These are phyloP conservation scores for Xiphias gladius DNA, from an alignment of 2,113 vertebrate genomes.

Conservation along the genomic window DNA sequence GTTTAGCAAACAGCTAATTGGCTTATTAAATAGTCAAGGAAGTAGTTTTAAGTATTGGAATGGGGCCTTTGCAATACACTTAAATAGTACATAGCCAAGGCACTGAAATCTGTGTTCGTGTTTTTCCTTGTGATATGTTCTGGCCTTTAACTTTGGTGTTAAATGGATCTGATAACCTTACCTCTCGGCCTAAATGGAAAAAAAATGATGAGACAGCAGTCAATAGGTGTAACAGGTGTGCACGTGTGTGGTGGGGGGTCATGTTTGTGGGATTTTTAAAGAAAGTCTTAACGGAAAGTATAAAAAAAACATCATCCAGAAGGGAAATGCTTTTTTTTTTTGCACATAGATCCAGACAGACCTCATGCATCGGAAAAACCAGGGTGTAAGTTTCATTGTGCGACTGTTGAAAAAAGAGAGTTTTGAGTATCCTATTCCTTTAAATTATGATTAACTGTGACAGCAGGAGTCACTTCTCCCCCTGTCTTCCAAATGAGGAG, in stretches of 20 bases:
- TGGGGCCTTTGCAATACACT: conserved; percentile 44
- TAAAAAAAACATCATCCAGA: neutral
- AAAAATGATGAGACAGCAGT: neutral
- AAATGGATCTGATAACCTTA: conserved; percentile 16
- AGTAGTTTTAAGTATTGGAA: conserved; percentile 49
- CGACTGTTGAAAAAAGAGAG: conserved; percentile 11
- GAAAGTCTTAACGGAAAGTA: neutral
- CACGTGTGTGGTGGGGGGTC: neutral
- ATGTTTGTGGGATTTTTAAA: neutral
- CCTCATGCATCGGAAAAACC: conserved; percentile 12
- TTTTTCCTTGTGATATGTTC: conserved; percentile 23
- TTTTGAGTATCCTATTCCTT: conserved; percentile 37
- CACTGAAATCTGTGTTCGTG: conserved; percentile 30
- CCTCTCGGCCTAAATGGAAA: neutral
- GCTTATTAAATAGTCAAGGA: neutral
- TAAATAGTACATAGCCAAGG: neutral
- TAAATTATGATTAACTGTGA: conserved; percentile 33
- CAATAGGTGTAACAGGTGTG: neutral
- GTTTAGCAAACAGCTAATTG: neutral
- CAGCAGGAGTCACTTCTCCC: conserved; percentile 18
- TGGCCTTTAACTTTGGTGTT: conserved; percentile 23
- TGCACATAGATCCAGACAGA: conserved; percentile 33
- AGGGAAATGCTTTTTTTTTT: neutral
- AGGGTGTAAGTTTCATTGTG: neutral
- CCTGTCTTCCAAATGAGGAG: conserved; percentile 22